These are phyloP conservation scores for Limanda limanda DNA, from an alignment of 2,113 vertebrate species.

Conservation along the genomic window DNA sequence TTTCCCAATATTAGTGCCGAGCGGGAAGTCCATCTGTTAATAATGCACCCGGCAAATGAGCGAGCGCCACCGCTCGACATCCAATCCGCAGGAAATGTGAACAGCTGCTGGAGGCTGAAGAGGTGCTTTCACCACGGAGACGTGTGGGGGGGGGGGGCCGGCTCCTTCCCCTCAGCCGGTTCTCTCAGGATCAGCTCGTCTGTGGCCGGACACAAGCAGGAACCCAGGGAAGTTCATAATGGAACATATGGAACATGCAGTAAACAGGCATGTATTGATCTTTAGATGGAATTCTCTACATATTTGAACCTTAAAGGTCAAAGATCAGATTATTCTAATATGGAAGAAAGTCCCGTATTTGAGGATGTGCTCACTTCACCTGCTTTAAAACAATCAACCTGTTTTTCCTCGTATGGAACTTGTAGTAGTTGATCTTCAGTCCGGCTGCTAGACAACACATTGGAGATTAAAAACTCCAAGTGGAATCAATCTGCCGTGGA, in stretches of 20 bases:
- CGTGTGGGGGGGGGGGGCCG: conserved; percentile 49
- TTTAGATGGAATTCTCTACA: no score
- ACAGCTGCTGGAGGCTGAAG: conserved; percentile 74
- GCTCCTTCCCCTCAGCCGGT: conserved; percentile 50
- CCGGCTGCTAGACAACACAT: no score
- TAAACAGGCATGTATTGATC: not conserved
- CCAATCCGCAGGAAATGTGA: conserved; percentile 79
- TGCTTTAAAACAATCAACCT: not conserved
- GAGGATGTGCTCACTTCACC: not conserved
- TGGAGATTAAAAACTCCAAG: no score
- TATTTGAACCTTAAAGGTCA: not conserved
- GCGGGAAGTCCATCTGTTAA: conserved; percentile 77
- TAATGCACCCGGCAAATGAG: conserved; percentile 68
- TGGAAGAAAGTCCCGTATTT: not conserved
- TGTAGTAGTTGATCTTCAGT: not conserved
- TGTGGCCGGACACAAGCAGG: conserved; percentile 58
- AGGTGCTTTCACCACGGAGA: conserved; percentile 64
- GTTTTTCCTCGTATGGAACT: not conserved
- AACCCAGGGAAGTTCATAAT: conserved; percentile 17
- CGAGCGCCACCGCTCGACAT: conserved; percentile 65
- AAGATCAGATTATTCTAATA: not conserved
- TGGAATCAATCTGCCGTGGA: no score
- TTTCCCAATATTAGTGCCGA: conserved; percentile 70
- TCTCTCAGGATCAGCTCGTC: conserved; percentile 52
- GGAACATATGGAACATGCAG: conserved; percentile 14